These are phyloP conservation scores for Siniperca undulata DNA, from an alignment of 2,797 vertebrate species.

Conservation along the genomic window DNA sequence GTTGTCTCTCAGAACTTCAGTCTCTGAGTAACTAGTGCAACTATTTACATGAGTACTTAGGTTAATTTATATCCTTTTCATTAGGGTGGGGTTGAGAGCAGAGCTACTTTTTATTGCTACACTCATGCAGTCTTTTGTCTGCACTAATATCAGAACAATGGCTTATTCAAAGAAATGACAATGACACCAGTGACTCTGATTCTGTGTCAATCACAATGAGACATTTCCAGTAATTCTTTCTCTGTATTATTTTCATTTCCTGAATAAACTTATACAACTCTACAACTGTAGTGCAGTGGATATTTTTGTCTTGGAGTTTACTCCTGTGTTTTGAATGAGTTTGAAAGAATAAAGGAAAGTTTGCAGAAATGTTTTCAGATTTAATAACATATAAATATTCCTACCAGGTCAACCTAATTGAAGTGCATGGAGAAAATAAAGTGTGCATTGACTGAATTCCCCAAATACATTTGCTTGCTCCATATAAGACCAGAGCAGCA, in stretches of 20 bases:
- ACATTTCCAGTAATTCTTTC: not conserved
- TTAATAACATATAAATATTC: not conserved
- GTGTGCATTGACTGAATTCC: not conserved
- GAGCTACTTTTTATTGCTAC: conserved; percentile 5
- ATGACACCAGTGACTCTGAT: not conserved
- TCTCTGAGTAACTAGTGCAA: not conserved
- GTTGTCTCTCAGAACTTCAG: not conserved
- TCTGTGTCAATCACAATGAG: not conserved
- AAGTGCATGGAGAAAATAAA: not conserved
- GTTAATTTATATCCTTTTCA: not conserved
- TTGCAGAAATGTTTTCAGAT: not conserved
- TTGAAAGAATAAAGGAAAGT: not conserved
- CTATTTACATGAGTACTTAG: not conserved
- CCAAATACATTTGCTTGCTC: not conserved
- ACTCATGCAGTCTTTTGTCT: conserved; percentile 11
- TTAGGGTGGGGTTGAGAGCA: conserved; percentile 20
- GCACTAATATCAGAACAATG: conserved; percentile 29
- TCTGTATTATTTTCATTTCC: not conserved
- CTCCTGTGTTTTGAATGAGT: not conserved
- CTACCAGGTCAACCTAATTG: no score
- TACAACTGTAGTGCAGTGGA: not conserved
- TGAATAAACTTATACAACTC: not conserved
- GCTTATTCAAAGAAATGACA: conserved; percentile 13
- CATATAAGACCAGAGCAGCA: not conserved
- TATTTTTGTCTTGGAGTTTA: not conserved